Base-by-base conservation (phyloP, 2,888 invertebrate species). In the Pilophorus perplexus region DNA sequence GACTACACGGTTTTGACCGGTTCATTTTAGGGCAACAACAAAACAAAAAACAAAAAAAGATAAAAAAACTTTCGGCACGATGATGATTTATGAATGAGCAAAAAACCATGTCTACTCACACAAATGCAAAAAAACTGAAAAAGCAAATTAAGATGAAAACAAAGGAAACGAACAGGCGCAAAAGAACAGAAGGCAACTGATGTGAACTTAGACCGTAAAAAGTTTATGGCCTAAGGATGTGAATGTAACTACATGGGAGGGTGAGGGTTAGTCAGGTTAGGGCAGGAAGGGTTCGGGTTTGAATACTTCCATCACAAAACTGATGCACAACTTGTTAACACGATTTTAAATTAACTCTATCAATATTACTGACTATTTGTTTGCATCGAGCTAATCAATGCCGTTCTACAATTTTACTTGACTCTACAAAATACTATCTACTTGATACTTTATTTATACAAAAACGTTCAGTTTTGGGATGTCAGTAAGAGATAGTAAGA, bases 381-480 rank as follows among this genome's bases (percentile, higher is more conserved):
- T n/a, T n/a, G n/a, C n/a, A n/a, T n/a, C n/a, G n/a, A n/a, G n/a
- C n/a, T n/a, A n/a, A n/a, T n/a, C n/a, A n/a, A n/a, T n/a, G n/a
- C n/a, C n/a, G n/a, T n/a, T n/a, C n/a, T n/a, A n/a, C n/a, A n/a
- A n/a, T n/a, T n/a, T n/a, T n/a, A n/a, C n/a, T n/a, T n/a, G n/a
- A n/a, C n/a, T n/a, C n/a, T n/a, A n/a, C n/a, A n/a, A n/a, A n/a
- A n/a, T n/a, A n/a, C n/a, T n/a, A n/a, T n/a, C n/a, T n/a, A n/a
- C n/a, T n/a, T n/a, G n/a, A n/a, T n/a, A n/a, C n/a, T n/a, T n/a
- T n/a, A n/a, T n/a, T n/a, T n/a, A n/a, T n/a, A n/a, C n/a, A n/a
- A n/a, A n/a, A n/a, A n/a, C n/a, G n/a, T 40, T 62, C 62, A 62
- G 62, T 62, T 62, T 62, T 62, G 62, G 28, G 62, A 33, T 48